These are phyloP conservation scores for Tympanoctomys barrerae DNA, from an alignment of 2,797 vertebrate species.

Conservation along the genomic window DNA sequence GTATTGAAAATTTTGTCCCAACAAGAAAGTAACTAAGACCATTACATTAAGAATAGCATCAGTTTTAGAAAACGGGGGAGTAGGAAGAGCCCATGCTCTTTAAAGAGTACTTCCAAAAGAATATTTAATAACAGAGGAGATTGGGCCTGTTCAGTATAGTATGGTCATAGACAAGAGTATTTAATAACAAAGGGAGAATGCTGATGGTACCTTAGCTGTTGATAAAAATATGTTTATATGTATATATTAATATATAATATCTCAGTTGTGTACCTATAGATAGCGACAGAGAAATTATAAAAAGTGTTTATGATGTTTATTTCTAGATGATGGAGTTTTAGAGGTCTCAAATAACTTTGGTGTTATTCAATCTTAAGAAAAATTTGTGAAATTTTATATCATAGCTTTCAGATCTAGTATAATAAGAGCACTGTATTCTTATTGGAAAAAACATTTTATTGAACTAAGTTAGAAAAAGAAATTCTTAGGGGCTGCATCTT, in stretches of 20 bases:
- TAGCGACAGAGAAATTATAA: not conserved
- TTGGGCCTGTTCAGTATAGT: no score
- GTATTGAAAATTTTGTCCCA: not conserved
- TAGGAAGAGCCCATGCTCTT: not conserved
- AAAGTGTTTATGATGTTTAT: not conserved
- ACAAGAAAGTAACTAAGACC: not conserved
- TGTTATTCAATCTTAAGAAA: not conserved
- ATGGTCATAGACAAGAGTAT: not conserved
- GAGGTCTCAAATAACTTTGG: slow-evolving; percentile 5
- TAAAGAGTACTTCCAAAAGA: slow-evolving; percentile 2
- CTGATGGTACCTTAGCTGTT: not conserved
- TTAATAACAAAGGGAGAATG: not conserved
- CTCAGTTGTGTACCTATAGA: not conserved
- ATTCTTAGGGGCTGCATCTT: not conserved
- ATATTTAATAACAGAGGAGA: not conserved
- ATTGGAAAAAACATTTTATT: slow-evolving; percentile 22
- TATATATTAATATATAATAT: not conserved
- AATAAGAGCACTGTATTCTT: not conserved
- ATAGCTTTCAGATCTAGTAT: not conserved
- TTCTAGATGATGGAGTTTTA: not conserved
- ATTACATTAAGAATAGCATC: not conserved
- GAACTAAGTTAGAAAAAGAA: not conserved
- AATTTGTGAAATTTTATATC: not conserved
- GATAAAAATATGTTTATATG: not conserved
- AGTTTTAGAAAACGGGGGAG: not conserved